Evolutionary conservation across 1,140 invertebrate species (phyloP).

Genomic region (Diploscapter pachys): DNA sequence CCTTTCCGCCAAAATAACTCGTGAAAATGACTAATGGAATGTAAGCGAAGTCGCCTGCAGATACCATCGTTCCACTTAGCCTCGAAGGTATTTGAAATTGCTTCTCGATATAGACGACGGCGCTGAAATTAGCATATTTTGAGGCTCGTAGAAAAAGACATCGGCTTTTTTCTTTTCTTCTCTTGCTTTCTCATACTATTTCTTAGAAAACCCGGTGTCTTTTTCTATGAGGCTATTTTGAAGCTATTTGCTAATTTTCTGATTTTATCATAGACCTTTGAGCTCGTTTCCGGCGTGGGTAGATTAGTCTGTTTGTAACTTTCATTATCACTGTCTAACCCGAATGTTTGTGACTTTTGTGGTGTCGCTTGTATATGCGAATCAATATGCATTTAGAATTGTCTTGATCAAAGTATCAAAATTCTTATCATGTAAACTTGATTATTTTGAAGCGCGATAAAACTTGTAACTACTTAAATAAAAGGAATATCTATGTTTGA

Average conservation of each 20-base stretch:
- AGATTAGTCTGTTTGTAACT: not conserved
- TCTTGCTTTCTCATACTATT: not conserved
- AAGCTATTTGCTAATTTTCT: not conserved
- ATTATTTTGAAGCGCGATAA: not conserved
- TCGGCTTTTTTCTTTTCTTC: not conserved
- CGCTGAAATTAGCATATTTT: conserved; percentile 25
- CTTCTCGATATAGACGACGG: conserved; percentile 41
- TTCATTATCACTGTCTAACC: no score
- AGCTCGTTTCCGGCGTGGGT: not conserved
- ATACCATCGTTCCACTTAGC: conserved; percentile 41
- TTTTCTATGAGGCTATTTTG: not conserved
- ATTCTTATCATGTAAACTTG: not conserved
- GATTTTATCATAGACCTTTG: not conserved
- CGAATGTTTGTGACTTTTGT: no score
- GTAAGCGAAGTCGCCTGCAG: conserved; percentile 43
- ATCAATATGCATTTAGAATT: not conserved
- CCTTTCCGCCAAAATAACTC: conserved; percentile 40
- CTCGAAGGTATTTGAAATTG: conserved; percentile 43
- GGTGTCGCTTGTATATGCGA: no score
- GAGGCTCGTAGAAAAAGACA: not conserved
- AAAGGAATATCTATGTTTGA: not conserved
- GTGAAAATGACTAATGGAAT: conserved; percentile 43
- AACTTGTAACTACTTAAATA: not conserved
- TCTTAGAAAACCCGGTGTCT: conserved; percentile 1
- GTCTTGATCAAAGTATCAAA: not conserved